These are phyloP conservation scores for Machimus rusticus DNA, from an alignment of 2,888 invertebrate genomes.

Conservation along the genomic window DNA sequence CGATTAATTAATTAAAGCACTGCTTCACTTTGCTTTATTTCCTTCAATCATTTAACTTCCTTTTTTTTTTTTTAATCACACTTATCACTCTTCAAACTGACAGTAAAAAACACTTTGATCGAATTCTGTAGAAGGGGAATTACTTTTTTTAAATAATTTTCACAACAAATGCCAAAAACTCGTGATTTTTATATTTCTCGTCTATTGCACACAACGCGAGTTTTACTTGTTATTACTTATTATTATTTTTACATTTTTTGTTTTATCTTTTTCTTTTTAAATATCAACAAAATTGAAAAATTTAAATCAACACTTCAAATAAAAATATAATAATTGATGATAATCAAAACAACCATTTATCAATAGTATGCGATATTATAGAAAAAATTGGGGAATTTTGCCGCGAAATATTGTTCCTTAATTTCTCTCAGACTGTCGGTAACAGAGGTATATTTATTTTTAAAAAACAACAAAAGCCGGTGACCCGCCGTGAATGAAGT, in stretches of 20 bases:
- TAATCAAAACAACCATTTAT: neutral
- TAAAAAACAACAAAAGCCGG: slow-evolving; percentile 7
- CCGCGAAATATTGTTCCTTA: neutral
- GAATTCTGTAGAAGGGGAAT: neutral
- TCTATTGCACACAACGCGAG: neutral
- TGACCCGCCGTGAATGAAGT: slow-evolving; percentile 61
- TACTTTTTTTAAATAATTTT: neutral
- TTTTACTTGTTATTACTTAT: neutral
- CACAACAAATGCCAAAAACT: neutral
- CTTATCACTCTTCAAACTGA: neutral
- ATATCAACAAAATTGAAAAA: neutral
- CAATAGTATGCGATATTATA: neutral
- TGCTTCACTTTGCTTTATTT: neutral
- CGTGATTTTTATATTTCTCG: neutral
- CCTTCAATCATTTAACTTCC: neutral
- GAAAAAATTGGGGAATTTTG: neutral
- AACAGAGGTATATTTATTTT: neutral
- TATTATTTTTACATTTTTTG: neutral
- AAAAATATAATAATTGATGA: neutral
- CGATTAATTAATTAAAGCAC: neutral
- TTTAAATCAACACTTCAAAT: neutral
- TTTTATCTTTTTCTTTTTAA: neutral
- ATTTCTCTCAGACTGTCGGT: neutral
- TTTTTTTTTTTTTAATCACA: neutral
- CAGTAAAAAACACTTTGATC: neutral